Conservation (phyloP, 2,113 vertebrate genomes). For the Phyllostomus discolor region DNA sequence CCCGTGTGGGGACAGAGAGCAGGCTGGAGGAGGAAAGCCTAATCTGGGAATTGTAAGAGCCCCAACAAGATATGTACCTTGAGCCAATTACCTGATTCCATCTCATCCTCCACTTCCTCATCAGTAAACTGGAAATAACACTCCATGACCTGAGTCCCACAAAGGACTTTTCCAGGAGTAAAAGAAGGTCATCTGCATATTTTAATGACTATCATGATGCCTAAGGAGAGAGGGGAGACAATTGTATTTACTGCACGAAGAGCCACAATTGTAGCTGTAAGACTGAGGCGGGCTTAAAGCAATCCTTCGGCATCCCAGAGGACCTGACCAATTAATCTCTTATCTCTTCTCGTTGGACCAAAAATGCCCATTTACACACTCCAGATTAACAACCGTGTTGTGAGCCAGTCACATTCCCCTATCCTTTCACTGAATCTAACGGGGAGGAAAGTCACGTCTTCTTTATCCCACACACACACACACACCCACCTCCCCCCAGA, state of each 20-base stretch:
- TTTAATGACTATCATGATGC: neutral
- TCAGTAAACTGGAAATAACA: neutral
- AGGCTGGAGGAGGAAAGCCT: neutral
- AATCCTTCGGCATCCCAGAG: neutral
- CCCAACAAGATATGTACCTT: neutral
- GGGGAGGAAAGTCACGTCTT: neutral
- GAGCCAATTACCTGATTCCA: neutral
- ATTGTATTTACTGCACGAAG: neutral
- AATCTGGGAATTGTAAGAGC: neutral
- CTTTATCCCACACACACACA: neutral
- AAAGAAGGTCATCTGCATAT: neutral
- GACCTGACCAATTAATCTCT: neutral
- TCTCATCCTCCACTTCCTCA: neutral
- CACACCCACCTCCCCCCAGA: neutral
- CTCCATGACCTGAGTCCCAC: neutral
- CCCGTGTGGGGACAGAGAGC: neutral
- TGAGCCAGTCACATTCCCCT: neutral
- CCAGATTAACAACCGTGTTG: neutral
- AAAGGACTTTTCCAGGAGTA: neutral
- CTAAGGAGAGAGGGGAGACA: neutral
- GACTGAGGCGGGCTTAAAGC: neutral
- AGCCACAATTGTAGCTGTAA: neutral
- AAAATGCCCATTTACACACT: neutral
- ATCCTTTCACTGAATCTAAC: neutral
- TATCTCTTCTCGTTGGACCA: neutral